Base-by-base conservation (phyloP, 2,113 vertebrate species). In the Chamaea fasciata region DNA sequence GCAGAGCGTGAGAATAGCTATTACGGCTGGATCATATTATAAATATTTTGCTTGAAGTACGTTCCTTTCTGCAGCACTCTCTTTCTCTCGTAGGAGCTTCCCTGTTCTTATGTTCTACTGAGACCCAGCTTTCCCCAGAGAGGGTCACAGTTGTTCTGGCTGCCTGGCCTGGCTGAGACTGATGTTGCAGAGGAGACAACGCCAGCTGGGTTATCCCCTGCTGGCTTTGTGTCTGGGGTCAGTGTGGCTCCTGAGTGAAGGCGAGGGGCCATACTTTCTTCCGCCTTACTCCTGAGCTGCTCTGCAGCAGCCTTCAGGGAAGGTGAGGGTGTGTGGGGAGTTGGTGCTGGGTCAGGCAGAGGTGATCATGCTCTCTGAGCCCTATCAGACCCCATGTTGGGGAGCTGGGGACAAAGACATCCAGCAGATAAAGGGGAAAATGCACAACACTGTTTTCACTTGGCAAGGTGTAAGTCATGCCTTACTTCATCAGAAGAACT, bases 1-100 rank as follows among this genome's bases (percentile, higher is more conserved):
- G 94, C 96, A 84, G 94, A 96, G 93, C 95, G 93, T 97, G 96
- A 97, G 96, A 97, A 97, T 95, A 95, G 88, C 95, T 96, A 53
- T 96, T 96, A 90, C 93, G 6, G 6, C 94, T 93, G 88, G 93
- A 94, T 96, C 73, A 39, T 94, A 94, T 96, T 96, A 95, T 97
- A 97, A 97, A 97, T 97, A 97, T 96, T 97, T 96, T 97, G 90
- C 31, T 93, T 96, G 73, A 95, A 96, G 83, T 89, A 79, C 7
- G 90, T 93, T 94, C 88, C 79, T 86, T 78, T 92, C 79, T 93
- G 83, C 62, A 76, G 73, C 0, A 0, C 23, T 86, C 47, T 96
- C 26, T 1, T 1, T 78, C 79, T 92, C 33, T 86, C 85, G 78
- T 78, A 64, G 1, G 27, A 92, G 64, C 83, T 94, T 92, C 53